Percentiles rank a stretch among this genome's conserved stretches.
phyloP scores from a whole-genome alignment of 2,888 invertebrate species.

The Plagiodera versicolora region DNA sequence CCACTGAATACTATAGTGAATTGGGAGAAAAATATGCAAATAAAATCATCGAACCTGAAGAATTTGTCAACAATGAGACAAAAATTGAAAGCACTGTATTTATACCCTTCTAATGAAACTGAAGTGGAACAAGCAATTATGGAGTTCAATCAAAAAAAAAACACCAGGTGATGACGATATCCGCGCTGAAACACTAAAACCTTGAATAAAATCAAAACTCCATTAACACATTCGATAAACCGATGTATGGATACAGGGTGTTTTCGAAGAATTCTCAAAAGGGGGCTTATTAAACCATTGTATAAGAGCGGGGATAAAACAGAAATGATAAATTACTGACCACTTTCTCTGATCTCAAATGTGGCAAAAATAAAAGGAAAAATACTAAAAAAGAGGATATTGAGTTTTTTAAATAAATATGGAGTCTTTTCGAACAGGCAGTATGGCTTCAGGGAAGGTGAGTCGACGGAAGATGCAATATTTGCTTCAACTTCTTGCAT shows the following conservation, averaged over 20 bases:
- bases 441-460: no score
- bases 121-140: not conserved
- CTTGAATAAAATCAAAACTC: not conserved
- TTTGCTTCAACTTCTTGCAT: no score
- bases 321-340: not conserved
- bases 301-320: not conserved
- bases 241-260: no score
- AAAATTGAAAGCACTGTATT: not conserved
- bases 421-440: no score
- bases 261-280: not conserved
- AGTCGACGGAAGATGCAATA: not conserved
- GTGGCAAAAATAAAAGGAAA: not conserved
- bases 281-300: not conserved
- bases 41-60: not conserved
- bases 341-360: not conserved
- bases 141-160: not conserved
- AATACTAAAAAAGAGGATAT: not conserved
- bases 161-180: not conserved
- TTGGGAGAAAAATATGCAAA: constrained; percentile 1
- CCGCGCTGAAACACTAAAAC: not conserved
- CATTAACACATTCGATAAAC: no score
- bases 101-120: constrained; percentile 2
- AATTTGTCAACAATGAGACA: not conserved
- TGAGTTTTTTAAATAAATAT: no score
- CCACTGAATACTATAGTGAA: constrained; percentile 1